Conservation (phyloP, 2,113 vertebrate genomes). For the Brienomyrus brachyistius region DNA sequence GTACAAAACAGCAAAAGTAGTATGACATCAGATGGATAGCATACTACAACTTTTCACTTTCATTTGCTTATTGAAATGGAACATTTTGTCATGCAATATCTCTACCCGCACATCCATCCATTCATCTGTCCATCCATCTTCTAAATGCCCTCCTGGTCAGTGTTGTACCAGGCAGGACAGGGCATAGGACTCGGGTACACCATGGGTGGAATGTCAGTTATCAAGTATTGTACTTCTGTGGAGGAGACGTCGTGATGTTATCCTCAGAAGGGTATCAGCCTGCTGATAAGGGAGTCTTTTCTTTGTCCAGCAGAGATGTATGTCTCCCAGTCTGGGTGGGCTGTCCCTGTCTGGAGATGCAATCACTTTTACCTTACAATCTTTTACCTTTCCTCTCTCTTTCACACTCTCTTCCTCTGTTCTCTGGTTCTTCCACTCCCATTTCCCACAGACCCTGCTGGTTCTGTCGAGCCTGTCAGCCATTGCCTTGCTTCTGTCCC, state of each 20-base stretch:
- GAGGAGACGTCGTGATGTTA: not conserved
- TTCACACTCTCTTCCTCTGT: not conserved
- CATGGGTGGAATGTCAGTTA: not conserved
- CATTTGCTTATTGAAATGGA: not conserved
- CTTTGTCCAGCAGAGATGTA: not conserved
- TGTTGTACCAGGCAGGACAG: not conserved
- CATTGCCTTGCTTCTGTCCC: constrained; percentile 74
- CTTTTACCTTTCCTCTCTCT: not conserved
- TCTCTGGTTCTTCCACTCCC: not conserved
- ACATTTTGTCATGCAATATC: not conserved
- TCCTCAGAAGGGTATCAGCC: not conserved
- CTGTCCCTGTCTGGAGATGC: not conserved
- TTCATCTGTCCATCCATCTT: not conserved
- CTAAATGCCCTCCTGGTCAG: not conserved
- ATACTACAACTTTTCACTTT: constrained; percentile 20
- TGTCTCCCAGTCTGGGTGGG: not conserved
- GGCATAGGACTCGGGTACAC: not conserved
- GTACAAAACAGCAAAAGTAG: constrained; percentile 38
- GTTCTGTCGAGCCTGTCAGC: constrained; percentile 76
- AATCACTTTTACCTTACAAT: not conserved
- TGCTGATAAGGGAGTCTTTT: not conserved
- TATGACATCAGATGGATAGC: constrained; percentile 35
- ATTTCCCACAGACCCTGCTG: constrained; percentile 66
- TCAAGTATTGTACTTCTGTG: not conserved
- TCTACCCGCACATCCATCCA: not conserved